Evolutionary conservation across 2,113 vertebrate genomes (phyloP), one percentile per base, ranked within the genome.

Genomic region (Channa argus): DNA sequence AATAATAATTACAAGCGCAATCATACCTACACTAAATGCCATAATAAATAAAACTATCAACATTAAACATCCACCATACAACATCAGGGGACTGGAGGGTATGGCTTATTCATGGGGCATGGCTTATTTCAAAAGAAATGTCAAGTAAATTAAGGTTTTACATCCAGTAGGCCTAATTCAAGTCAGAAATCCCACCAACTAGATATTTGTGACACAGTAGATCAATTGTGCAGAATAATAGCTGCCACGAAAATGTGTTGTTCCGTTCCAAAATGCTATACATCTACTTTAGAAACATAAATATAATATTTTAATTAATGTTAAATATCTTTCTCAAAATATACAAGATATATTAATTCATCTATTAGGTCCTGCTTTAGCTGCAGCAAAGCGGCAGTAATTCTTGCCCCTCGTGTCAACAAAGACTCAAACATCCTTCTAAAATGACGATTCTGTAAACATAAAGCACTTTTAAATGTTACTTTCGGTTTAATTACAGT

Each of bases 71-170:
- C 84, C 89, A 93, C 90, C 90, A 88, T 44, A 93, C 88, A 91
- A 93, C 88, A 92, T 81, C 74, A 61, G 87, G 87, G 88, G 65
- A 60, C 53, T 69, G 69, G 79, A 90, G 89, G 84, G 82, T 93
- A 93, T 93, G 92, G 92, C 92, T 93, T 93, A 87, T 90, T 81
- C 76, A 88, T 85, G 90, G 90, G 87, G 87, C 89, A 93, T 93
- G 92, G 92, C 92, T 93, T 93, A 79, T 88, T 91, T 92, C 80
- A 84, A 92, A 86, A 88, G 61, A 91, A 92, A 92, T 84, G 77
- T 91, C 86, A 91, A 92, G 88, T 89, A 88, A 90, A 90, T 89
- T 61, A 91, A 83, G 80, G 81, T 87, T 65, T 83, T 90, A 90
- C 89, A 93, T 91, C 90, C 89, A 92, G 79, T 80, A 87, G 84